Evolutionary conservation across 2,888 invertebrate genomes (phyloP).

Genomic region (Mylabris sibirica): DNA sequence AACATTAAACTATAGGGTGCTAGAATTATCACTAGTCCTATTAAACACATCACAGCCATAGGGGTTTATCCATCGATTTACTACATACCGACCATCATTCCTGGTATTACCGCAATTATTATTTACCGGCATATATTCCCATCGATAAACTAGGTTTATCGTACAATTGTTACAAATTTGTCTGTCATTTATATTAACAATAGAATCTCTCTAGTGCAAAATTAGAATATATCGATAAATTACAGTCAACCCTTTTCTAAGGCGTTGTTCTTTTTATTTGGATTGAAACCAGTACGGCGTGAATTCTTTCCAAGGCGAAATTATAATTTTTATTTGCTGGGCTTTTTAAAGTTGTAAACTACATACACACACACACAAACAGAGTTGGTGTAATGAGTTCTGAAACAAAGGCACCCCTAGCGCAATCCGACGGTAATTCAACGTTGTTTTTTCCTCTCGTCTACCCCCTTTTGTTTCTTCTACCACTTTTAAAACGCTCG

Average conservation of each 20-base stretch:
- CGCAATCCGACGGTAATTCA: slow-evolving; percentile 46
- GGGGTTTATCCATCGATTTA: slow-evolving; percentile 43
- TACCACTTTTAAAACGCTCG: neutral
- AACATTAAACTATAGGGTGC: slow-evolving; percentile 34
- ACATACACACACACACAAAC: slow-evolving; percentile 27
- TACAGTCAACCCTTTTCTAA: slow-evolving; percentile 4
- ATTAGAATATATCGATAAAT: neutral
- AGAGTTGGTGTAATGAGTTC: slow-evolving; percentile 50
- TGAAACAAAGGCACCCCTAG: slow-evolving; percentile 47
- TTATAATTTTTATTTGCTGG: slow-evolving; percentile 52
- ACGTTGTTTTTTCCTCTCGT: slow-evolving; percentile 28
- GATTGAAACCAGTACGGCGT: slow-evolving; percentile 48
- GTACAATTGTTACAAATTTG: slow-evolving; percentile 10
- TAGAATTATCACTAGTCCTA: slow-evolving; percentile 42
- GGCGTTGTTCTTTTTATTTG: slow-evolving; percentile 36
- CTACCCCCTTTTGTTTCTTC: neutral
- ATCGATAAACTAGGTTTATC: neutral
- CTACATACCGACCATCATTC: slow-evolving; percentile 37
- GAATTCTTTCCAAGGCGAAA: slow-evolving; percentile 46
- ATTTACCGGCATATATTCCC: slow-evolving; percentile 37
- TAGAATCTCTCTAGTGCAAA: slow-evolving; percentile 11
- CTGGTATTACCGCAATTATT: slow-evolving; percentile 42
- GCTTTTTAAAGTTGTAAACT: slow-evolving; percentile 51
- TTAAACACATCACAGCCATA: slow-evolving; percentile 36
- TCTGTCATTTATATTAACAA: slow-evolving; percentile 12